These are phyloP conservation scores for Triops cancriformis DNA, from an alignment of 1,140 invertebrate species.

Conservation along the genomic window DNA sequence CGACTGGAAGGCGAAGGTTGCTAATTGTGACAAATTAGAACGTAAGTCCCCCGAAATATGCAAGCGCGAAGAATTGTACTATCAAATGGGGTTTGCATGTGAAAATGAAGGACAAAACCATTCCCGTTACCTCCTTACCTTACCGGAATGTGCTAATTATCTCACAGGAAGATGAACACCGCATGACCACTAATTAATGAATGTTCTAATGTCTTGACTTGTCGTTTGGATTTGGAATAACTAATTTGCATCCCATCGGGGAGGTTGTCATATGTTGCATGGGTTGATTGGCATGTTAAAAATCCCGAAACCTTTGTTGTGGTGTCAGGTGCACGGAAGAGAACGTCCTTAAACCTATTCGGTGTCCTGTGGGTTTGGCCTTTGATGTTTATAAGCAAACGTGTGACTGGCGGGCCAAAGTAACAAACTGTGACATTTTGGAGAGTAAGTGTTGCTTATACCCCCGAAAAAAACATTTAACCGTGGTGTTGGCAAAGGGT, in stretches of 20 bases:
- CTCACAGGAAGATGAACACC: slow-evolving; percentile 22
- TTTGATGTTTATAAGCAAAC: slow-evolving; percentile 90
- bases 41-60: slow-evolving; percentile 58
- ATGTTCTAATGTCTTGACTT: no score
- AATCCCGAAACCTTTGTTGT: neutral
- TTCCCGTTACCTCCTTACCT: no score
- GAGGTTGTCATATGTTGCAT: neutral
- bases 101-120: slow-evolving; percentile 26
- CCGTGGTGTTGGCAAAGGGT: neutral
- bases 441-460: slow-evolving; percentile 69
- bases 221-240: no score
- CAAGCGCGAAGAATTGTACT: no score
- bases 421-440: slow-evolving; percentile 84
- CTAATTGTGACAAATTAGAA: slow-evolving; percentile 84
- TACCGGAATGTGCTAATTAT: slow-evolving; percentile 27
- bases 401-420: slow-evolving; percentile 90
- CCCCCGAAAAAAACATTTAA: neutral
- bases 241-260: no score
- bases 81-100: no score
- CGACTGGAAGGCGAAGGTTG: slow-evolving; percentile 91
- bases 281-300: neutral
- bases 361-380: slow-evolving; percentile 77
- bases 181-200: neutral
- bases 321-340: slow-evolving; percentile 2
- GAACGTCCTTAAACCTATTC: slow-evolving; percentile 45